Conservation (phyloP, 2,888 invertebrate species). For the Punctoribates punctum region DNA sequence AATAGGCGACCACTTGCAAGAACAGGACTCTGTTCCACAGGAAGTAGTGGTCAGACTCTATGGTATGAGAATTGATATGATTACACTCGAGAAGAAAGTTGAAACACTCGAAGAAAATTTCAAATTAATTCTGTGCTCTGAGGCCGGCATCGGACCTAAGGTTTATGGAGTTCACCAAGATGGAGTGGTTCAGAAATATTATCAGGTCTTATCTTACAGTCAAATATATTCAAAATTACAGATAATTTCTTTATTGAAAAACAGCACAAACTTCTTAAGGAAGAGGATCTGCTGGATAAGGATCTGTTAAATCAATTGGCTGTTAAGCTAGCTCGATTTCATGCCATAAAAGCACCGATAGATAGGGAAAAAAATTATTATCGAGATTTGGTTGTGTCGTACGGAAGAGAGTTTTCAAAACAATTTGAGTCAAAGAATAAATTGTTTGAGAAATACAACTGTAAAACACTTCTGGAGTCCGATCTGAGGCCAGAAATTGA, state of each 20-base stretch:
- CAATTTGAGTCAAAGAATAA: too few species aligned
- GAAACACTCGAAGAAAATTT: neutral
- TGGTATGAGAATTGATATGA: neutral
- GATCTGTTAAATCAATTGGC: too few species aligned
- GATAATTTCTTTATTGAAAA: too few species aligned
- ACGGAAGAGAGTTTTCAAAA: too few species aligned
- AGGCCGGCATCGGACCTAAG: neutral
- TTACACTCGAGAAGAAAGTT: neutral
- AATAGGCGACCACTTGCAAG: neutral
- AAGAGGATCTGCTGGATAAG: too few species aligned
- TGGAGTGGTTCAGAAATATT: neutral
- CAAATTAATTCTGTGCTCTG: neutral
- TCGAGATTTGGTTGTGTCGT: too few species aligned
- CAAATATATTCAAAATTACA: too few species aligned
- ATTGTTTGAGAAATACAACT: neutral
- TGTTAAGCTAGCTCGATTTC: too few species aligned
- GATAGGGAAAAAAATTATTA: too few species aligned
- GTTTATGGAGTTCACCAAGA: neutral
- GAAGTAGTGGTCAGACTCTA: conserved; percentile 29
- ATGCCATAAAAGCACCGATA: too few species aligned
- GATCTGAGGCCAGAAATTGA: neutral
- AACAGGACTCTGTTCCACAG: neutral
- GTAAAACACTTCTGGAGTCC: neutral
- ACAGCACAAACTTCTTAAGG: too few species aligned
- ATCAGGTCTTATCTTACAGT: neutral